These are phyloP conservation scores for Lepilemur septentrionalis DNA, from an alignment of 2,797 vertebrate species.

Conservation along the genomic window DNA sequence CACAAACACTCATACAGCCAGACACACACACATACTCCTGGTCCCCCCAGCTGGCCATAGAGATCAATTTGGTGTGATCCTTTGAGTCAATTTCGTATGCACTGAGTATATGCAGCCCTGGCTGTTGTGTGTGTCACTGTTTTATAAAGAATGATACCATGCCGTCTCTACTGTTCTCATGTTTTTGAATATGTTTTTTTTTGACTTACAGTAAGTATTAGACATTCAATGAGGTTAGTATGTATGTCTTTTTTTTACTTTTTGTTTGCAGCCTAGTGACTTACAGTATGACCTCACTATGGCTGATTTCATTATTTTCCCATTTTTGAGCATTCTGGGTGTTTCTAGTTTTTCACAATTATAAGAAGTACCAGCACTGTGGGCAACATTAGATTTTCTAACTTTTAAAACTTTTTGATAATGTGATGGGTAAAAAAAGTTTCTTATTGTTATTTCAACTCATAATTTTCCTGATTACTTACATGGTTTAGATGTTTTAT, in stretches of 20 bases:
- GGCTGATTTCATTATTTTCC: not conserved
- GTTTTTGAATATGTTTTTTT: not conserved
- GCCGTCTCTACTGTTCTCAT: too few species aligned
- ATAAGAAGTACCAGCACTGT: not conserved
- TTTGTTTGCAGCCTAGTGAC: not conserved
- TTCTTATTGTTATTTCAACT: not conserved
- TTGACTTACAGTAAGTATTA: not conserved
- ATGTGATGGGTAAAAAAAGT: not conserved
- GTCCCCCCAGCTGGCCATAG: too few species aligned
- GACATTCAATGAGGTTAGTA: too few species aligned
- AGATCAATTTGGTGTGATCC: too few species aligned
- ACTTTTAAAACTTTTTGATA: not conserved
- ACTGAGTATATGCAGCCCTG: not conserved
- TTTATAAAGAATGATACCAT: fast-evolving
- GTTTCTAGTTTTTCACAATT: not conserved
- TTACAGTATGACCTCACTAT: not conserved
- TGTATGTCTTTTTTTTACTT: not conserved
- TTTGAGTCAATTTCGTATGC: not conserved
- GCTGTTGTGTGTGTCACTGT: not conserved
- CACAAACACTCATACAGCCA: not conserved
- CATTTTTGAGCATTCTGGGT: not conserved
- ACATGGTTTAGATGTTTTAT: not conserved
- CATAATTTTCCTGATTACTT: not conserved
- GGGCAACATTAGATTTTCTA: not conserved
- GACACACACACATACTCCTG: not conserved